Evolutionary conservation across 2,113 vertebrate species (phyloP).

Genomic region (Hydropotes inermis): DNA sequence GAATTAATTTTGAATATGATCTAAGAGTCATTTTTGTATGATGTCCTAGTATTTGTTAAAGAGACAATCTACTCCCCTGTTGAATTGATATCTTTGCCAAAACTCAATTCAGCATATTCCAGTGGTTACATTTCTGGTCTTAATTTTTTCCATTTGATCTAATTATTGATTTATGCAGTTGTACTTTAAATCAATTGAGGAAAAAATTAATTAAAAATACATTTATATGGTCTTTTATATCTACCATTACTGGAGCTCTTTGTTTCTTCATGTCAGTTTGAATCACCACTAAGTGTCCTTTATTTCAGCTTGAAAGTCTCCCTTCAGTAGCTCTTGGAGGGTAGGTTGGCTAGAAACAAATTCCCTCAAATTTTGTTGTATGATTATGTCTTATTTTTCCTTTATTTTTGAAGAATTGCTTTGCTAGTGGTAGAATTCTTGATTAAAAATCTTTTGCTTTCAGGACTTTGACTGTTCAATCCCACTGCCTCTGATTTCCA

Average conservation of each 20-base stretch:
- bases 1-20: not conserved
- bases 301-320: not conserved
- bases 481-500: not conserved
- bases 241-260: not conserved
- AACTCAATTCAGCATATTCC: not conserved
- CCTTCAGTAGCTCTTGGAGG: not conserved
- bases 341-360: not conserved
- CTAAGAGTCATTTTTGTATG: not conserved
- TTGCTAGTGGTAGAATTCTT: not conserved
- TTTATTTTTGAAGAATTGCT: not conserved
- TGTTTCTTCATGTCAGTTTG: not conserved
- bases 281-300: not conserved
- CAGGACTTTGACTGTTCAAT: not conserved
- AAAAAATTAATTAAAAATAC: not conserved
- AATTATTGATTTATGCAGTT: not conserved
- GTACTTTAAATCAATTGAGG: not conserved
- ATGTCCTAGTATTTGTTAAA: not conserved
- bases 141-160: not conserved
- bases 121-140: not conserved
- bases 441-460: not conserved
- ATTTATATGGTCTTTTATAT: not conserved
- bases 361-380: not conserved
- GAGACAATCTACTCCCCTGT: not conserved
- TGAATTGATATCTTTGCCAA: not conserved
- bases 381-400: not conserved